A percentile compares a stretch with the other conserved stretches of the same genome.
These are phyloP conservation scores for Dicyrtoma fusca DNA, from an alignment of 2,888 invertebrate genomes.

Conservation along the genomic window DNA sequence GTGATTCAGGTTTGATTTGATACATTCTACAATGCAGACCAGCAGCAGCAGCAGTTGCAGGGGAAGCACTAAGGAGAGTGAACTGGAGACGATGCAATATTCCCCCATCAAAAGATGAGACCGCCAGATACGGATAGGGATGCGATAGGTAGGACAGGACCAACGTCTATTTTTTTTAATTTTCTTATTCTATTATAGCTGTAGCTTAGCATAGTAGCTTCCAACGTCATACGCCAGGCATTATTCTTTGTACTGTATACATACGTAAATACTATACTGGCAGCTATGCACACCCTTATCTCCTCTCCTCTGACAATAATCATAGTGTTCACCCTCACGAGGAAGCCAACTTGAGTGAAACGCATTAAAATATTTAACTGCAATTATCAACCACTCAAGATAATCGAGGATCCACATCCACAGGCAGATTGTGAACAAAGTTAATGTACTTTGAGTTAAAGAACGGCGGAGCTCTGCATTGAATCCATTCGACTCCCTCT, in stretches of 20 bases:
- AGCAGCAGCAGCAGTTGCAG: neutral
- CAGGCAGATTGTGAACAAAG: neutral
- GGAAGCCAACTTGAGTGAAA: slow-evolving; percentile 36
- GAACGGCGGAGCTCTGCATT: too few relatives aligned
- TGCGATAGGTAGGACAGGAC: neutral
- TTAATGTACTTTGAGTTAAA: neutral
- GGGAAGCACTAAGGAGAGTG: slow-evolving; percentile 8
- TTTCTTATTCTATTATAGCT: too few relatives aligned
- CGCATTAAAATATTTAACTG: slow-evolving; percentile 47
- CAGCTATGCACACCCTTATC: neutral
- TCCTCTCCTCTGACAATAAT: slow-evolving; percentile 18
- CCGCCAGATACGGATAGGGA: neutral
- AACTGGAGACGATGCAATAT: slow-evolving; percentile 24
- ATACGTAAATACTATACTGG: too few relatives aligned
- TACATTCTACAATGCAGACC: too few relatives aligned
- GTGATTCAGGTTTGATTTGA: slow-evolving; percentile 2
- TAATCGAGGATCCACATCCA: slow-evolving; percentile 45
- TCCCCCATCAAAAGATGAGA: slow-evolving; percentile 13
- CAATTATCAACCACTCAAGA: slow-evolving; percentile 55
- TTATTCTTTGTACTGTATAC: too few relatives aligned
- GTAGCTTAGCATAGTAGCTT: too few relatives aligned
- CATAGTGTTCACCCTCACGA: slow-evolving; percentile 36
- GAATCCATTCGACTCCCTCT: too few relatives aligned
- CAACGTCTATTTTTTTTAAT: neutral
- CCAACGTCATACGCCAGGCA: too few relatives aligned